Percentiles rank a stretch among this genome's conserved stretches.
phyloP scores from a whole-genome alignment of 92 coral and sea anemone species.

The Zoanthus sociatus region DNA sequence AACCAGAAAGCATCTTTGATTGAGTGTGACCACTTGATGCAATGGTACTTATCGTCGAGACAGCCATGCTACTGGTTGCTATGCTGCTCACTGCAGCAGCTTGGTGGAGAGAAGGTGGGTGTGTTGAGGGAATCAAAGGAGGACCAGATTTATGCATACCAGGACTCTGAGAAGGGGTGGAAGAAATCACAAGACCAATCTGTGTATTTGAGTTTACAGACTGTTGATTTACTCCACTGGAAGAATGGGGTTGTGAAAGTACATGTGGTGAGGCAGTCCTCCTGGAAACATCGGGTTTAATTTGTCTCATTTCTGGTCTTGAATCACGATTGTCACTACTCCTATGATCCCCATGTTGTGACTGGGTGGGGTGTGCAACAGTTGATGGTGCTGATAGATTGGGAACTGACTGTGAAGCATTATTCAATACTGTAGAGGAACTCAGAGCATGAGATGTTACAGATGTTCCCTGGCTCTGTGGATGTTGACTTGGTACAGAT shows the following conservation, averaged over 20 bases:
- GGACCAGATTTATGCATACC: conserved; percentile 31
- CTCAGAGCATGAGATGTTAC: conserved; percentile 23
- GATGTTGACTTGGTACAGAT: conserved; percentile 28
- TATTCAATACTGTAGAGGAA: background rate
- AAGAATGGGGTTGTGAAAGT: conserved; percentile 18
- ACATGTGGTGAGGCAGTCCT: conserved; percentile 38
- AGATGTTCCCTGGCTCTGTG: conserved; percentile 32
- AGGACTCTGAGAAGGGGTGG: conserved; percentile 34
- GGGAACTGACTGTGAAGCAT: background rate
- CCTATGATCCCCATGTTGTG: conserved; percentile 28
- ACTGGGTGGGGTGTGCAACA: conserved; percentile 2
- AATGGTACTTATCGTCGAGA: conserved; percentile 46
- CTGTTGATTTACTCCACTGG: conserved; percentile 20
- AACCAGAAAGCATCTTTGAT: conserved; percentile 57
- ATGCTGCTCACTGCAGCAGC: conserved; percentile 45
- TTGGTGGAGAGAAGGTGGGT: conserved; percentile 23
- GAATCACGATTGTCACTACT: conserved; percentile 34
- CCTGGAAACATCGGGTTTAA: conserved; percentile 24
- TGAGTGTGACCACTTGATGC: conserved; percentile 50
- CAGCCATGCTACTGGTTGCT: conserved; percentile 48
- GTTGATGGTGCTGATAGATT: conserved; percentile 18
- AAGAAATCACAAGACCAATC: conserved; percentile 23
- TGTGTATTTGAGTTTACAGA: background rate
- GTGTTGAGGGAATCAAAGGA: conserved; percentile 23
- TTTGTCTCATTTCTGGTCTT: conserved; percentile 29